These are phyloP conservation scores for Nemapogon koenigi DNA, from an alignment of 2,888 invertebrate genomes.

Conservation along the genomic window DNA sequence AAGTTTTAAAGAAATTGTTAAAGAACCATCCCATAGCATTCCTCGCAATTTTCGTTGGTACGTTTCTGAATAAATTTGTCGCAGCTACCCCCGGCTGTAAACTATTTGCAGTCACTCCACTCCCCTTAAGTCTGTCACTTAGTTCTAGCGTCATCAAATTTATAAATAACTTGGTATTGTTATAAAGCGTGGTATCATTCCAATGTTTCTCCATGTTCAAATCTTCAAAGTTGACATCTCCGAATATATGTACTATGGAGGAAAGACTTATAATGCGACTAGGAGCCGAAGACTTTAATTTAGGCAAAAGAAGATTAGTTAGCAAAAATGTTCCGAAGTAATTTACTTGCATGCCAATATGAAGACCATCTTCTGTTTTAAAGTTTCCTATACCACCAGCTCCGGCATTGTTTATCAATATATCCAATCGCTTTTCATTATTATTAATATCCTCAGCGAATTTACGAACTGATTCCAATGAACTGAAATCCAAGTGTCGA, in stretches of 20 bases:
- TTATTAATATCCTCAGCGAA: conserved; percentile 63
- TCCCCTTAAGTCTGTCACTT: conserved; percentile 61
- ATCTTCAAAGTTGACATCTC: conserved; percentile 48
- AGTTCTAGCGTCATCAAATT: conserved; percentile 70
- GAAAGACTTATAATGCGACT: conserved; percentile 72
- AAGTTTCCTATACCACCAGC: conserved; percentile 51
- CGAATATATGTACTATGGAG: conserved; percentile 61
- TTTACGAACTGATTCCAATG: conserved; percentile 52
- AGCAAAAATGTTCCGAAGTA: conserved; percentile 76
- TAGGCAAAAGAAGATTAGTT: conserved; percentile 64
- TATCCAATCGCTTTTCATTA: conserved; percentile 55
- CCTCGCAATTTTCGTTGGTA: conserved; percentile 36
- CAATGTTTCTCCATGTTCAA: conserved; percentile 57
- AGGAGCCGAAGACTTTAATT: conserved; percentile 62
- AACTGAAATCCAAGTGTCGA: conserved; percentile 45
- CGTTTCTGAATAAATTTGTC: conserved; percentile 70
- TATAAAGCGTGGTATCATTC: conserved; percentile 52
- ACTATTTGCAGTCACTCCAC: conserved; percentile 71
- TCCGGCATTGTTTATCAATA: conserved; percentile 68
- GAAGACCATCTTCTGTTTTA: conserved; percentile 70
- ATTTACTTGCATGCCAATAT: conserved; percentile 73
- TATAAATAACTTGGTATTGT: conserved; percentile 67
- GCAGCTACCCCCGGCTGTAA: conserved; percentile 76
- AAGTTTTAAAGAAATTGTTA: conserved; percentile 62
- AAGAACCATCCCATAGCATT: neutral